Percentiles rank a stretch among this genome's conserved stretches.
These are phyloP conservation scores for Megaleporinus macrocephalus DNA, from an alignment of 2,113 vertebrate species.

Conservation along the genomic window DNA sequence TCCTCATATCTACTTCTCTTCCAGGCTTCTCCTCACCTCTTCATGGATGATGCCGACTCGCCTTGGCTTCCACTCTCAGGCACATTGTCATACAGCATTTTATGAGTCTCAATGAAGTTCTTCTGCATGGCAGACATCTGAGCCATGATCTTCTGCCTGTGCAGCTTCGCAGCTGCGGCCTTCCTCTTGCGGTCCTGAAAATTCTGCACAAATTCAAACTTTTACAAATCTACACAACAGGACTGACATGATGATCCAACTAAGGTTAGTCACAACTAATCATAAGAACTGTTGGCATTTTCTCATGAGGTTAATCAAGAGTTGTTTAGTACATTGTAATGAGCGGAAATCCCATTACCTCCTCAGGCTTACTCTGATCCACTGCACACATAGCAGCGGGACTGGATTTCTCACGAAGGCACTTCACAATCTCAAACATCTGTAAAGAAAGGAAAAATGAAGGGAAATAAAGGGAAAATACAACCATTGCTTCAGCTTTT, in stretches of 20 bases:
- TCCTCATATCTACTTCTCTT: neutral
- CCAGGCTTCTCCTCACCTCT: constrained; percentile 68
- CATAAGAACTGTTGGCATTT: too few species aligned
- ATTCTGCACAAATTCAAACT: constrained; percentile 69
- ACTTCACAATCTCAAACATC: constrained; percentile 96
- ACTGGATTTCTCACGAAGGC: constrained; percentile 90
- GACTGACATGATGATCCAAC: neutral
- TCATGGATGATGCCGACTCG: constrained; percentile 54
- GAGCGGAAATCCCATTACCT: constrained; percentile 77
- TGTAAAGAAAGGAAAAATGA: constrained; percentile 49
- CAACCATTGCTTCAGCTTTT: neutral
- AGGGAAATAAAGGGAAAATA: neutral
- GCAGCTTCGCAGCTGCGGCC: constrained; percentile 92
- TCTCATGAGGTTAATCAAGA: neutral
- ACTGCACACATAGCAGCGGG: constrained; percentile 77
- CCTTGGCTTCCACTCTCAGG: constrained; percentile 78
- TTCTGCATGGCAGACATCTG: constrained; percentile 98
- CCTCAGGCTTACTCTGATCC: constrained; percentile 83
- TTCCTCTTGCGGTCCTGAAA: constrained; percentile 94
- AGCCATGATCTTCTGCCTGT: constrained; percentile 98
- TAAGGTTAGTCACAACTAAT: too few species aligned
- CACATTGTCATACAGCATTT: constrained; percentile 91
- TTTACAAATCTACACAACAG: constrained; percentile 12
- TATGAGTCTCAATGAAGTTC: constrained; percentile 98
- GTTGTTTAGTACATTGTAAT: neutral